Percentiles rank a stretch among this genome's conserved stretches.
Evolutionary conservation across 2,888 invertebrate species (phyloP).

Genomic region (Spicauda simplicius): DNA sequence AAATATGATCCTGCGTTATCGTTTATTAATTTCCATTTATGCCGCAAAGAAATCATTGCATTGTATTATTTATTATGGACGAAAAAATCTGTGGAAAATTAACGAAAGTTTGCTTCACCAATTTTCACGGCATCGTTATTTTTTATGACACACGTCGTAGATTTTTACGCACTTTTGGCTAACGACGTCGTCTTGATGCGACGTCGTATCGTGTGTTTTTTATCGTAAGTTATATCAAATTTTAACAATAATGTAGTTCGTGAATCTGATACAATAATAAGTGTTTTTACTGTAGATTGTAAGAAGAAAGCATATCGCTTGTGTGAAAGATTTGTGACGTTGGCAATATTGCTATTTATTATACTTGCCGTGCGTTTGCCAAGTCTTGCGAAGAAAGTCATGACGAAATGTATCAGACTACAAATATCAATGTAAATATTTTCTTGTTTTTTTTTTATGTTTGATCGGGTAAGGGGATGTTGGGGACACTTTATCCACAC

Average conservation of each 20-base stretch:
- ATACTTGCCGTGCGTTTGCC: slow-evolving; percentile 31
- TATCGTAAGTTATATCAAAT: background rate
- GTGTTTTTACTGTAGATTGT: slow-evolving; percentile 20
- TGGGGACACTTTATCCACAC: too few species aligned
- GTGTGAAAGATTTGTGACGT: background rate
- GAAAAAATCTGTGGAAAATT: too few species aligned
- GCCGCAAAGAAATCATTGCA: too few species aligned
- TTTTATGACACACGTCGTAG: too few species aligned
- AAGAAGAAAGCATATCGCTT: slow-evolving; percentile 32
- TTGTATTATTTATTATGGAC: too few species aligned
- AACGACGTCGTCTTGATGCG: too few species aligned
- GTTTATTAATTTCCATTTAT: too few species aligned
- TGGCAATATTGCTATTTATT: slow-evolving; percentile 17
- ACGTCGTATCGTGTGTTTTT: too few species aligned
- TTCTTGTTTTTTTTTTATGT: background rate
- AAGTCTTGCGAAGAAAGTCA: slow-evolving; percentile 20
- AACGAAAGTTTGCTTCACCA: too few species aligned
- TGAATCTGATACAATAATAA: slow-evolving; percentile 4
- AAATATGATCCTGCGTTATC: too few species aligned
- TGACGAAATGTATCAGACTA: background rate
- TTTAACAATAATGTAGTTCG: slow-evolving; percentile 24
- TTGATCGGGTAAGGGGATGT: background rate
- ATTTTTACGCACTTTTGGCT: too few species aligned
- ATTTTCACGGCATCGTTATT: too few species aligned
- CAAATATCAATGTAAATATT: background rate